Evolutionary conservation across 1,140 invertebrate species (phyloP).

Genomic region (Drosophila varians): DNA sequence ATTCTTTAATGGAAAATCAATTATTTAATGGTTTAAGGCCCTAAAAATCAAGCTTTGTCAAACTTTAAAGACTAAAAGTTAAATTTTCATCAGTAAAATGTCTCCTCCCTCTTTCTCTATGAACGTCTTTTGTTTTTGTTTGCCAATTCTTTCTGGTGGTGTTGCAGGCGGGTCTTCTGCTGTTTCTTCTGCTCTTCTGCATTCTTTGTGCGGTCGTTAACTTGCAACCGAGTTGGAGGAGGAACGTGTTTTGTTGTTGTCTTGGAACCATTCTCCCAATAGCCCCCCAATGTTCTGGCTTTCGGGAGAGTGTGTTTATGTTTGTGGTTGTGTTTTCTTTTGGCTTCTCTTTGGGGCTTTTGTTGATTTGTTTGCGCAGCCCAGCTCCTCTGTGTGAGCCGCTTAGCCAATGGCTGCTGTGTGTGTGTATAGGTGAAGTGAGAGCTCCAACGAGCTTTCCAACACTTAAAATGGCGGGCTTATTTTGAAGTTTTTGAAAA

Average conservation of each 20-base stretch:
- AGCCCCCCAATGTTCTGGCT: constrained; percentile 1
- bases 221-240: constrained; percentile 51
- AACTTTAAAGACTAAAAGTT: too few species aligned
- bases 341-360: constrained; percentile 42
- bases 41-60: too few species aligned
- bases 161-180: constrained; percentile 25
- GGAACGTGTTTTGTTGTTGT: constrained; percentile 56
- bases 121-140: constrained; percentile 39
- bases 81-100: too few species aligned
- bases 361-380: constrained; percentile 49
- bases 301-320: constrained; percentile 19
- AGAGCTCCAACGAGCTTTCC: constrained; percentile 22
- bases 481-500: constrained; percentile 30
- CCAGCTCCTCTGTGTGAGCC: constrained; percentile 38
- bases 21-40: too few species aligned
- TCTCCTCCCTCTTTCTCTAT: too few species aligned
- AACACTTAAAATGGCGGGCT: constrained; percentile 58
- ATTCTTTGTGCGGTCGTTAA: constrained; percentile 74
- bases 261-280: constrained; percentile 15
- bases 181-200: constrained; percentile 52
- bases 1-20: too few species aligned
- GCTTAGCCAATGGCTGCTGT: constrained; percentile 32
- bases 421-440: constrained; percentile 2
- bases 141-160: constrained; percentile 47
- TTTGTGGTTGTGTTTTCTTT: constrained; percentile 18